Conservation (phyloP, 1,140 invertebrate genomes). For the Macrotrachela quadricornifera region DNA sequence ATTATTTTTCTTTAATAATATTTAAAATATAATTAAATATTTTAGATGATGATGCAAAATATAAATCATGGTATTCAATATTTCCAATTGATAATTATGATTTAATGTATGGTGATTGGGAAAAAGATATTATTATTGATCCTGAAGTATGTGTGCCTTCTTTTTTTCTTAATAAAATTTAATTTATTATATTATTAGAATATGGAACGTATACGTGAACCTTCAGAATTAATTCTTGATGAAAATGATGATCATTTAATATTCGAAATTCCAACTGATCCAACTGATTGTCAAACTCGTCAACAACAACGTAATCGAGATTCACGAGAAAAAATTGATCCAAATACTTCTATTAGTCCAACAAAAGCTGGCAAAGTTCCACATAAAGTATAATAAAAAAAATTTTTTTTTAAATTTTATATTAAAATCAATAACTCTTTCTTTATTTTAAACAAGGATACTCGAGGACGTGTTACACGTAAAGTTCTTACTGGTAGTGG, state of each 20-base stretch:
- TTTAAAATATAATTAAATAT: no score
- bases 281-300: slow-evolving; percentile 15
- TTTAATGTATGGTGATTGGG: slow-evolving; percentile 79
- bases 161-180: slow-evolving; percentile 18
- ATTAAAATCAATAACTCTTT: no score
- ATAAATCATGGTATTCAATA: slow-evolving; percentile 75
- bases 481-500: background rate
- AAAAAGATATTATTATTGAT: slow-evolving; percentile 92
- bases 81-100: slow-evolving; percentile 94
- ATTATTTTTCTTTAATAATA: background rate
- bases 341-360: slow-evolving; percentile 44
- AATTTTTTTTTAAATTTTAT: no score
- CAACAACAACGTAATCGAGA: slow-evolving; percentile 31
- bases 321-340: slow-evolving; percentile 77
- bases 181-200: slow-evolving; percentile 24
- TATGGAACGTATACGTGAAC: slow-evolving; percentile 67
- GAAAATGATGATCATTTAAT: slow-evolving; percentile 97
- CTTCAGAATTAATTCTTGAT: slow-evolving; percentile 78
- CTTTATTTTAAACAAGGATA: no score
- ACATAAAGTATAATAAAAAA: slow-evolving; percentile 6
- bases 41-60: slow-evolving; percentile 8
- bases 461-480: background rate
- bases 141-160: slow-evolving; percentile 35
- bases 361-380: slow-evolving; percentile 62
- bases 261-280: slow-evolving; percentile 51